Evolutionary conservation across 2,113 vertebrate genomes (phyloP).

Genomic region (Mesembrinibis cayennensis): DNA sequence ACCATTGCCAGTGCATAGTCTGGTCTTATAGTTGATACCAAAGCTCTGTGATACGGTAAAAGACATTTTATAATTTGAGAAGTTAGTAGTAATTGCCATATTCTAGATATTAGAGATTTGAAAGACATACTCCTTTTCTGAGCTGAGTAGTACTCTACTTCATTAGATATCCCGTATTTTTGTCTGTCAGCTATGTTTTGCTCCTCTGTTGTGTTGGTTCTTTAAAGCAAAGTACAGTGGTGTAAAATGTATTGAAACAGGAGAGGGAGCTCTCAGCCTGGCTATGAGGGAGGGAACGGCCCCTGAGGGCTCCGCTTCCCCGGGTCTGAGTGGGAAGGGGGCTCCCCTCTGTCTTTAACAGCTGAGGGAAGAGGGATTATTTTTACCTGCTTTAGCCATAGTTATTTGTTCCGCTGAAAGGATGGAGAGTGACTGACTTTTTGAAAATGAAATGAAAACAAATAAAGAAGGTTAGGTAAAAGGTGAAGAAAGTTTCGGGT

Average conservation of each 20-base stretch:
- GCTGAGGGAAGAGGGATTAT: no score
- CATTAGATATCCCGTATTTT: background rate
- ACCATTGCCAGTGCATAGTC: no score
- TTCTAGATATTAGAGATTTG: background rate
- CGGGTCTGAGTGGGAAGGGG: background rate
- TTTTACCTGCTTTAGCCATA: background rate
- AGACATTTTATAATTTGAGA: background rate
- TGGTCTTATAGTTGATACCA: accelerated
- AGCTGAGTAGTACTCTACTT: background rate
- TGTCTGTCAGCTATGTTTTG: background rate
- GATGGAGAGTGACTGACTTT: background rate
- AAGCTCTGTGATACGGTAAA: background rate
- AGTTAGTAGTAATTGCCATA: background rate
- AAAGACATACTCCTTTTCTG: background rate
- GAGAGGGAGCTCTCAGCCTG: slow-evolving; percentile 42
- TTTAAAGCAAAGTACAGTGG: background rate
- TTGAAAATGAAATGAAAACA: background rate
- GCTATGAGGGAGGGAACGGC: background rate
- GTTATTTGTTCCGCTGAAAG: background rate
- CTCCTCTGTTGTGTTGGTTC: background rate
- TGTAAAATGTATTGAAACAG: background rate
- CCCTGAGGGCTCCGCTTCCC: background rate
- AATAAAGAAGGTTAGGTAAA: background rate
- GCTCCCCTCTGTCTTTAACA: background rate
- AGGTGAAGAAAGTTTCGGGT: no score